A percentile compares a stretch with the other conserved stretches of the same genome.
These are phyloP conservation scores for Apotomis capreana DNA, from an alignment of 2,888 invertebrate species.

Conservation along the genomic window DNA sequence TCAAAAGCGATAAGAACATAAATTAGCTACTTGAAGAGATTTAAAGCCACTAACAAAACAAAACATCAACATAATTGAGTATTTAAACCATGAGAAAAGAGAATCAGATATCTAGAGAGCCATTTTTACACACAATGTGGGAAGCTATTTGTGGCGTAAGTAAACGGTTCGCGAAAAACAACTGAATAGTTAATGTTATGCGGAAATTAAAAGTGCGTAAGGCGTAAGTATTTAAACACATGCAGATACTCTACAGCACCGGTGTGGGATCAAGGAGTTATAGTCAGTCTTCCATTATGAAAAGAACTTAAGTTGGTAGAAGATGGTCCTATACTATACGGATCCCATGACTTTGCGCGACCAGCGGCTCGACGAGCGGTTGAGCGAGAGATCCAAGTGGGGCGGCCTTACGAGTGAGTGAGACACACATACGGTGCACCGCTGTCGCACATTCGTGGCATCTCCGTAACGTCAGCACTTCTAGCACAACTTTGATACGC, in stretches of 20 bases:
- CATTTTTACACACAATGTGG: neutral
- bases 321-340: neutral
- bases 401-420: too few relatives aligned
- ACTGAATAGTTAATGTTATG: slow-evolving; percentile 7
- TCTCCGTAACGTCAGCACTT: too few relatives aligned
- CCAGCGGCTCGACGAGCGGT: too few relatives aligned
- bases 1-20: too few relatives aligned
- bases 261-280: neutral
- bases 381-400: too few relatives aligned
- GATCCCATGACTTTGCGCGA: too few relatives aligned
- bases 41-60: neutral
- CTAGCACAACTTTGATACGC: too few relatives aligned
- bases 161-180: slow-evolving; percentile 17
- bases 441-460: too few relatives aligned
- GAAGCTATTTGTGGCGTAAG: neutral
- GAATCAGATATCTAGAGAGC: slow-evolving; percentile 9
- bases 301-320: neutral
- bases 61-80: neutral
- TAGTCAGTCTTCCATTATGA: neutral
- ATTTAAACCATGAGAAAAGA: slow-evolving; percentile 12
- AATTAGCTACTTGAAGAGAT: neutral
- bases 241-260: neutral
- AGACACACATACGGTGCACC: too few relatives aligned
- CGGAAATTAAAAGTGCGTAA: slow-evolving; percentile 32
- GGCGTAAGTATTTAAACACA: slow-evolving; percentile 23